A percentile compares a stretch with the other conserved stretches of the same genome.
Evolutionary conservation across 1,140 invertebrate species (phyloP).

Genomic region (Ceratina calcarata): DNA sequence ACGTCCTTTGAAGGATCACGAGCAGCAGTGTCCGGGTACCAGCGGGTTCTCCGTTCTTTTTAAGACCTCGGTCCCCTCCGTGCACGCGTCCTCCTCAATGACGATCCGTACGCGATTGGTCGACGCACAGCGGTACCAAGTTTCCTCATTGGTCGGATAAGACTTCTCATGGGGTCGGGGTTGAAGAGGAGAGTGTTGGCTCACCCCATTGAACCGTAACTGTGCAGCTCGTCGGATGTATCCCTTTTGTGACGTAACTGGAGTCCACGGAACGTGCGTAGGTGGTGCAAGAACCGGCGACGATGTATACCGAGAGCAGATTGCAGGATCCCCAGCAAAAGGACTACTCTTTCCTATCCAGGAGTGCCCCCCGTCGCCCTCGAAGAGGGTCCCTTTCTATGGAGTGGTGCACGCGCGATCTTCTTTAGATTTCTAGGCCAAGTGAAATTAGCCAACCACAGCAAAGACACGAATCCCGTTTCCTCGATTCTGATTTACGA

Average conservation of each 20-base stretch:
- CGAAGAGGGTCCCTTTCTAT: no score
- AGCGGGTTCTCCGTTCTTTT: slow-evolving; percentile 56
- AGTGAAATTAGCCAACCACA: slow-evolving; percentile 20
- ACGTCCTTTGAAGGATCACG: slow-evolving; percentile 23
- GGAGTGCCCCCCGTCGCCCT: neutral
- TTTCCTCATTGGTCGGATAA: slow-evolving; percentile 65
- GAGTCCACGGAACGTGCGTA: slow-evolving; percentile 20
- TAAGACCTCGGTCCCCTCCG: slow-evolving; percentile 66
- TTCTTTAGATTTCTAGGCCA: slow-evolving; percentile 20
- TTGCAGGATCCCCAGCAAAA: slow-evolving; percentile 30
- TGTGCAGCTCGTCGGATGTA: slow-evolving; percentile 50
- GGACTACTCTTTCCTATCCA: neutral
- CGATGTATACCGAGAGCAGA: slow-evolving; percentile 16
- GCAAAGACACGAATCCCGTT: slow-evolving; percentile 18
- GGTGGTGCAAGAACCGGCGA: slow-evolving; percentile 11
- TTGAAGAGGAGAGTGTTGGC: slow-evolving; percentile 60
- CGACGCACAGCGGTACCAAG: slow-evolving; percentile 37
- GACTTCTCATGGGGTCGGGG: slow-evolving; percentile 56
- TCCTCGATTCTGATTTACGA: neutral
- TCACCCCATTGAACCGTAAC: slow-evolving; percentile 53
- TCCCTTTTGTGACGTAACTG: slow-evolving; percentile 59
- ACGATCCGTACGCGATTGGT: slow-evolving; percentile 65
- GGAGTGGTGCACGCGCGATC: neutral
- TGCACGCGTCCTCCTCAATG: slow-evolving; percentile 37
- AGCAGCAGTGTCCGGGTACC: slow-evolving; percentile 57